Percentiles rank a stretch among this genome's conserved stretches.
phyloP scores from a whole-genome alignment of 2,888 invertebrate genomes.

The Augiades crinisus region DNA sequence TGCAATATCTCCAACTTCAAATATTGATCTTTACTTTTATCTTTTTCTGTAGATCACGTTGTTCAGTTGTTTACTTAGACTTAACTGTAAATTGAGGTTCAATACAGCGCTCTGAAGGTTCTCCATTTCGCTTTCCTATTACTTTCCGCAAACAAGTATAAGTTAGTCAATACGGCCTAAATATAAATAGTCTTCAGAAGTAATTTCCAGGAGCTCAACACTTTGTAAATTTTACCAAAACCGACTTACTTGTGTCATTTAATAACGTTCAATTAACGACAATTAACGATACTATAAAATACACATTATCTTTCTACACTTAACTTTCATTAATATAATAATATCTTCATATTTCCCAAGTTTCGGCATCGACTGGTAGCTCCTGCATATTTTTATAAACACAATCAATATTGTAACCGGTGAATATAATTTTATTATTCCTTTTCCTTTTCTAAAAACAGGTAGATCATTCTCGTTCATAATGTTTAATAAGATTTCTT shows the following conservation, averaged over 20 bases:
- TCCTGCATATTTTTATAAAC: too few species aligned
- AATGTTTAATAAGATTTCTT: too few species aligned
- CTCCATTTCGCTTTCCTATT: background rate
- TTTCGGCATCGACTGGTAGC: too few species aligned
- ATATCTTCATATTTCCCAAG: too few species aligned
- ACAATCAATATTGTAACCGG: too few species aligned
- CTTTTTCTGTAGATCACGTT: background rate
- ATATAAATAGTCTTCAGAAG: background rate
- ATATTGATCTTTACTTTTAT: background rate
- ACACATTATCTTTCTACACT: too few species aligned
- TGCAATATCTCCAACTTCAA: background rate
- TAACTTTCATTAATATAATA: too few species aligned
- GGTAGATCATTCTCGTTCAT: too few species aligned
- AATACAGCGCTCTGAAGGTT: background rate
- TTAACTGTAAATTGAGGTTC: conserved; percentile 2
- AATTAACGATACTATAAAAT: too few species aligned
- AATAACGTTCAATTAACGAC: background rate
- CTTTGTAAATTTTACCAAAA: background rate
- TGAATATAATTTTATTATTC: too few species aligned
- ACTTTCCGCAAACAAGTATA: background rate
- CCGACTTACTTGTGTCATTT: background rate
- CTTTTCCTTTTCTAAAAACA: too few species aligned
- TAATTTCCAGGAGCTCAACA: background rate
- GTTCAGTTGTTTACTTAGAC: conserved; percentile 2
- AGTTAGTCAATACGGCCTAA: background rate